These are phyloP conservation scores for Misgurnus mizolepis DNA, from an alignment of 2,113 vertebrate genomes.

Conservation along the genomic window DNA sequence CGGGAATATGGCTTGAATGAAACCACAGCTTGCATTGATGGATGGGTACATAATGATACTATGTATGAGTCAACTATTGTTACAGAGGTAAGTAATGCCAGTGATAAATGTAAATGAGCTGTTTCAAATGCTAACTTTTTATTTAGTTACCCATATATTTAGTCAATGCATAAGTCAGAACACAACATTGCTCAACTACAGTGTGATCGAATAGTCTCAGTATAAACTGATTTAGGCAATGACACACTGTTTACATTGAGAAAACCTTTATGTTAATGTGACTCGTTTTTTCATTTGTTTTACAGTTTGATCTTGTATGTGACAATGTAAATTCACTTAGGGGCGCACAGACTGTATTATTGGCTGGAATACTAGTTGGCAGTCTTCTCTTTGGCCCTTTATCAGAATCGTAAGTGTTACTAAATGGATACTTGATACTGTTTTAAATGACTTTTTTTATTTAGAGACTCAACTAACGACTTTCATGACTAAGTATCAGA, in stretches of 20 bases:
- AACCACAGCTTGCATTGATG: conserved; percentile 71
- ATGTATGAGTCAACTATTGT: conserved; percentile 73
- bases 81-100: conserved; percentile 66
- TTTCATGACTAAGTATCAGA: too few relatives aligned
- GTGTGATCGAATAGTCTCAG: neutral
- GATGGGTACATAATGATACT: conserved; percentile 63
- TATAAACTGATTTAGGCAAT: neutral
- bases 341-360: conserved; percentile 81
- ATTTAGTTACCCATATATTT: conserved; percentile 49
- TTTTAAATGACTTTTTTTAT: too few relatives aligned
- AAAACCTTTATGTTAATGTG: neutral
- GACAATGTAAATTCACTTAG: conserved; percentile 71
- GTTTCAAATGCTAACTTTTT: neutral
- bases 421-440: neutral
- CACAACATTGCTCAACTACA: neutral
- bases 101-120: neutral
- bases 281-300: conserved; percentile 36
- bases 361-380: conserved; percentile 82
- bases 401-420: conserved; percentile 79
- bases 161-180: neutral
- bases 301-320: conserved; percentile 86
- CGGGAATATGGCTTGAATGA: conserved; percentile 71
- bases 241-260: neutral
- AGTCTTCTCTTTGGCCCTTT: conserved; percentile 78
- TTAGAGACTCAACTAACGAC: too few relatives aligned